Evolutionary conservation across 2,113 vertebrate genomes (phyloP).

Genomic region (Grammomys surdaster): DNA sequence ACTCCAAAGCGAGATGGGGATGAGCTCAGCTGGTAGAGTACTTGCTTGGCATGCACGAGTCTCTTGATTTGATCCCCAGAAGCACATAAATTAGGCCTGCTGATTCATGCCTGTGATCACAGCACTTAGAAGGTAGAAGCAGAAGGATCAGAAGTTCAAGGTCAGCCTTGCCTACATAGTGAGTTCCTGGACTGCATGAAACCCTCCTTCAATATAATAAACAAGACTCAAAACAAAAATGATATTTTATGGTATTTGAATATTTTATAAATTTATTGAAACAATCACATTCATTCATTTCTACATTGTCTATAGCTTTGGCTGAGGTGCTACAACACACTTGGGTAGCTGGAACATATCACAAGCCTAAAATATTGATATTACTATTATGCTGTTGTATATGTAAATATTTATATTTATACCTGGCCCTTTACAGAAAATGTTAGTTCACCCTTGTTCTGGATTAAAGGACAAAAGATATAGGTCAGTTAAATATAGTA

Average conservation of each 20-base stretch:
- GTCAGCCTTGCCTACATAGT: background rate
- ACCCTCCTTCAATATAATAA: background rate
- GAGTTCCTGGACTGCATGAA: background rate
- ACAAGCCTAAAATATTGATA: background rate
- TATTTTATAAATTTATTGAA: background rate
- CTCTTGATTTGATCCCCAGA: background rate
- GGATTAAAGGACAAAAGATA: background rate
- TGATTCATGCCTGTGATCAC: background rate
- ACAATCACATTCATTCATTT: background rate
- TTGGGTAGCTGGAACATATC: background rate
- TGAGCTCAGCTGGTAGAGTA: background rate
- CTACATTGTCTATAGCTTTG: background rate
- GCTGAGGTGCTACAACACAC: background rate
- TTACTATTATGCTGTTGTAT: background rate
- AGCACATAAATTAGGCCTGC: background rate
- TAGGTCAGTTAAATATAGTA: background rate
- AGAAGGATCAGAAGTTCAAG: background rate
- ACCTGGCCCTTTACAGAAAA: constrained; percentile 26
- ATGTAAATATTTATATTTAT: background rate
- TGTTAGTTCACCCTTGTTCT: background rate
- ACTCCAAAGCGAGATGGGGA: background rate
- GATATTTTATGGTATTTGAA: background rate
- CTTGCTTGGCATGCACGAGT: too few relatives aligned
- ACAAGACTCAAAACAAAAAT: background rate
- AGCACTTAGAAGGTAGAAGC: background rate